A percentile compares a stretch with the other conserved stretches of the same genome.
phyloP scores from a whole-genome alignment of 1,140 invertebrate genomes.

The Brachionus koreanus region DNA sequence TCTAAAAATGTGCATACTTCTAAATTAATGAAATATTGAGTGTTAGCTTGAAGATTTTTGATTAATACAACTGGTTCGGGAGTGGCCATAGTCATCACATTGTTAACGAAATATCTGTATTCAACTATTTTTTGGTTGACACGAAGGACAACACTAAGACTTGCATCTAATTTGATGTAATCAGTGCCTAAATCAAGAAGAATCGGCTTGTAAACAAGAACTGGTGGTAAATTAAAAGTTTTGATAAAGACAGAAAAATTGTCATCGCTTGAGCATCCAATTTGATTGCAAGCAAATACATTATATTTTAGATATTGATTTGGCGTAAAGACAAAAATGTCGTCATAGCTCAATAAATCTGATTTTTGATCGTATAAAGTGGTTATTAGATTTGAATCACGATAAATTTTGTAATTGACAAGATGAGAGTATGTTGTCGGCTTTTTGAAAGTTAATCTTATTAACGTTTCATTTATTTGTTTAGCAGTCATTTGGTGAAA shows the following conservation, averaged over 20 bases:
- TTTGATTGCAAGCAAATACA: background rate
- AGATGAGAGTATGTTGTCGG: background rate
- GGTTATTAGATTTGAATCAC: background rate
- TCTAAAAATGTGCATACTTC: slow-evolving; percentile 19
- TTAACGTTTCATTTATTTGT: slow-evolving; percentile 18
- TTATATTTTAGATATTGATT: background rate
- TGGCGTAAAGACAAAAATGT: background rate
- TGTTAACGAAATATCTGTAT: slow-evolving; percentile 15
- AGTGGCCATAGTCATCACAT: background rate
- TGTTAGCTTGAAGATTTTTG: background rate
- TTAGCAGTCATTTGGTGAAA: background rate
- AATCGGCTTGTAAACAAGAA: background rate
- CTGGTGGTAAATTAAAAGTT: background rate
- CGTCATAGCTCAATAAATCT: background rate
- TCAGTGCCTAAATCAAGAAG: background rate
- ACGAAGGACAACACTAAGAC: background rate
- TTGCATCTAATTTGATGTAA: background rate
- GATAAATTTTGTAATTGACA: background rate
- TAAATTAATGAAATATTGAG: background rate
- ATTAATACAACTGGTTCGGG: background rate
- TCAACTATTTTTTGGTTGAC: background rate
- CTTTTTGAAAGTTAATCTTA: background rate
- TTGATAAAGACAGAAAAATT: background rate
- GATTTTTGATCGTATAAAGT: background rate
- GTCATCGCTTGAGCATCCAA: background rate